phyloP scores from a whole-genome alignment of 2,888 invertebrate genomes.

The Allolobophora icterica region DNA sequence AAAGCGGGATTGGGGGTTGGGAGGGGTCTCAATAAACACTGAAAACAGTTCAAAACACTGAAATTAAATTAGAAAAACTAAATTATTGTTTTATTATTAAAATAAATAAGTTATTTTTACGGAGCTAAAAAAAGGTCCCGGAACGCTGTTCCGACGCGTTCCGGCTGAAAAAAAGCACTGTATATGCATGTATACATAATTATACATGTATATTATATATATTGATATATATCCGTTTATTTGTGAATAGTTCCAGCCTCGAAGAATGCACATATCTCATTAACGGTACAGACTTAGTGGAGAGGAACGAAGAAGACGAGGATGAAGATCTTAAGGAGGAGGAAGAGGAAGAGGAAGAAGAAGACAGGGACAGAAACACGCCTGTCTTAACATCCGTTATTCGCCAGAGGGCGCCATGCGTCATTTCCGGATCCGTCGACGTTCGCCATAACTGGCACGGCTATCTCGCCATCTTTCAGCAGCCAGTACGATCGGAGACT shows the following conservation, averaged over 20 bases:
- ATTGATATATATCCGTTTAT: neutral
- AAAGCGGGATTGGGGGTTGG: too few species aligned
- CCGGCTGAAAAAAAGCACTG: too few species aligned
- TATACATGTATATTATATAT: too few species aligned
- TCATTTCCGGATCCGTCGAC: constrained; percentile 38
- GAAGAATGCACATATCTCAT: constrained; percentile 40
- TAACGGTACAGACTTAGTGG: constrained; percentile 39
- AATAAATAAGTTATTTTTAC: too few species aligned
- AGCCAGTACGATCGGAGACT: constrained; percentile 29
- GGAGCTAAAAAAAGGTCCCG: too few species aligned
- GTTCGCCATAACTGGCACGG: constrained; percentile 44
- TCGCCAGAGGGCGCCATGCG: constrained; percentile 38
- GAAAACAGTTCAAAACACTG: too few species aligned
- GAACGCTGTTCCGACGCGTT: too few species aligned
- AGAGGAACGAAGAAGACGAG: constrained; percentile 31
- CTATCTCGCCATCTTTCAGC: constrained; percentile 39
- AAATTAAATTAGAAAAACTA: too few species aligned
- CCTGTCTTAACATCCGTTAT: neutral
- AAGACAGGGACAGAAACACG: neutral
- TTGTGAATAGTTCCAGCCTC: constrained; percentile 30
- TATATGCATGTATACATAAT: too few species aligned
- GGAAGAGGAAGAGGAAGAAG: neutral
- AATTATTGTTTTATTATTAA: too few species aligned
- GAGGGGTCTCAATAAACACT: too few species aligned
- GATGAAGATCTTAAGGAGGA: constrained; percentile 11